A percentile compares a stretch with the other conserved stretches of the same genome.
These are phyloP conservation scores for Tiphia femorata DNA, from an alignment of 2,888 invertebrate genomes.

Conservation along the genomic window DNA sequence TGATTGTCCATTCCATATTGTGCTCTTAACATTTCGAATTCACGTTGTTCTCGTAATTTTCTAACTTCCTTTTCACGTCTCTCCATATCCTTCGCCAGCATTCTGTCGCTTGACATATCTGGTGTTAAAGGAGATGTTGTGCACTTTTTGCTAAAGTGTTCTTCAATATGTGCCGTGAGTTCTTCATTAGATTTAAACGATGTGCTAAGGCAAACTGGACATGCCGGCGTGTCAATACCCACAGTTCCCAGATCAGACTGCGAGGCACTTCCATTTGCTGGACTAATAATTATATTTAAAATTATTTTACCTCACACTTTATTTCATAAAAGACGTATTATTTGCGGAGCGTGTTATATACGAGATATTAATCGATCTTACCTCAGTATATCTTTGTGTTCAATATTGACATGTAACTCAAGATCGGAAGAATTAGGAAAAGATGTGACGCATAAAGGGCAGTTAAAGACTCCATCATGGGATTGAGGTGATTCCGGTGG, in stretches of 20 bases:
- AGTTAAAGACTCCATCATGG: constrained; percentile 73
- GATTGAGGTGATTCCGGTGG: constrained; percentile 63
- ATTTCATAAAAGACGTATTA: too few relatives aligned
- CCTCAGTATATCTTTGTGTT: constrained; percentile 85
- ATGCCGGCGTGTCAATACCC: constrained; percentile 63
- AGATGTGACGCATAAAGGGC: constrained; percentile 83
- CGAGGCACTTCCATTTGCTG: constrained; percentile 60
- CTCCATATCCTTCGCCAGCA: constrained; percentile 72
- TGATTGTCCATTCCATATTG: constrained; percentile 93
- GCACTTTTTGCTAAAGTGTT: constrained; percentile 76
- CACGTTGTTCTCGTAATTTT: constrained; percentile 81
- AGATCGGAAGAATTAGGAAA: constrained; percentile 83
- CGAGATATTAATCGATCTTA: constrained; percentile 67
- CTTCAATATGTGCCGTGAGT: constrained; percentile 82
- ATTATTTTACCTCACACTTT: neutral
- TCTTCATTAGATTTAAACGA: constrained; percentile 70
- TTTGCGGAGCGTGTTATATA: too few relatives aligned
- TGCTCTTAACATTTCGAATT: constrained; percentile 84
- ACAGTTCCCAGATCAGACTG: constrained; percentile 60
- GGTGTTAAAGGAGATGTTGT: constrained; percentile 68
- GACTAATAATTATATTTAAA: constrained; percentile 48
- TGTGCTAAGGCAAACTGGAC: constrained; percentile 69
- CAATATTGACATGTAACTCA: constrained; percentile 88
- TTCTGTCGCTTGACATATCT: constrained; percentile 69
- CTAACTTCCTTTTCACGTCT: constrained; percentile 77